Evolutionary conservation across 2,797 vertebrate species (phyloP).

Genomic region (Microcaecilia unicolor): DNA sequence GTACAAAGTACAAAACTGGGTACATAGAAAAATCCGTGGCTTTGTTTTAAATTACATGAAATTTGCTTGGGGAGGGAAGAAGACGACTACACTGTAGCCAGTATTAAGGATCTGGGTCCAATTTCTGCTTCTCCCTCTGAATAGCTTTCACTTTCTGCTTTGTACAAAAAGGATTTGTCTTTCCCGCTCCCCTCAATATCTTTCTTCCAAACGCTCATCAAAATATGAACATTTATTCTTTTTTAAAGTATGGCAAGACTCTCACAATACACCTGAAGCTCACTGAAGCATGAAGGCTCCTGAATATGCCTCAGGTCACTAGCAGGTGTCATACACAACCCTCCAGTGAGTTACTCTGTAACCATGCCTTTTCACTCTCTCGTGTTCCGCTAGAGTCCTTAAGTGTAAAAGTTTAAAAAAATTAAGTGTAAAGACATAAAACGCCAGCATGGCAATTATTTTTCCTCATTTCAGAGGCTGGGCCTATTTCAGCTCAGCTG

Average conservation of each 20-base stretch:
- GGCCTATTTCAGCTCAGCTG: slow-evolving; percentile 33
- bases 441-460: slow-evolving; percentile 15
- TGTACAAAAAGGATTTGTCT: slow-evolving; percentile 24
- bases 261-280: too few relatives aligned
- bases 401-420: slow-evolving; percentile 22
- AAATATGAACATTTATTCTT: too few relatives aligned
- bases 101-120: slow-evolving; percentile 32
- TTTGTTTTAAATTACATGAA: slow-evolving; percentile 25
- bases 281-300: too few relatives aligned
- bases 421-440: slow-evolving; percentile 30
- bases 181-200: too few relatives aligned
- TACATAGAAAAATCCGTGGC: slow-evolving; percentile 51
- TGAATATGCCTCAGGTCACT: slow-evolving; percentile 31
- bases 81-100: slow-evolving; percentile 48
- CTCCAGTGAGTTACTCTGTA: slow-evolving; percentile 31
- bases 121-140: too few relatives aligned
- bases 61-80: too few relatives aligned
- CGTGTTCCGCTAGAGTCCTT: slow-evolving; percentile 8
- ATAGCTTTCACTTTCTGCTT: slow-evolving; percentile 38
- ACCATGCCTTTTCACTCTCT: slow-evolving; percentile 11
- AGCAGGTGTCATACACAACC: slow-evolving; percentile 35
- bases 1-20: slow-evolving; percentile 48
- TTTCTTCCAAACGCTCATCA: slow-evolving; percentile 31
- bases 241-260: too few relatives aligned
- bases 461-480: slow-evolving; percentile 24